Evolutionary conservation across 2,113 vertebrate genomes (phyloP), one percentile per base, ranked within the genome.

Genomic region (Rhinichthys klamathensis): DNA sequence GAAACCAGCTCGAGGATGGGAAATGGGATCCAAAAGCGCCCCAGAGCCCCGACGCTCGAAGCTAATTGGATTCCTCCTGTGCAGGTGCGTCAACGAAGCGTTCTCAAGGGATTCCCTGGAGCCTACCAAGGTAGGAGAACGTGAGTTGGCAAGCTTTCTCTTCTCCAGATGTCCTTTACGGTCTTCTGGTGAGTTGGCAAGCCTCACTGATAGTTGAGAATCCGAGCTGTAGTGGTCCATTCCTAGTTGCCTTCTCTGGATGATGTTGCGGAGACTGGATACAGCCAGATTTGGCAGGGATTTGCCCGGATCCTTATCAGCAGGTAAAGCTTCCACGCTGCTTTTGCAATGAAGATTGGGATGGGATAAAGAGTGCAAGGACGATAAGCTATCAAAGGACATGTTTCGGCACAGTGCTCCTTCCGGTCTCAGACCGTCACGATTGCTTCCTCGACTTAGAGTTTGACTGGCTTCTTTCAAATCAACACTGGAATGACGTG

Each of bases 171-270:
- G 84, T 32, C 91, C 90, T 90, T 90, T 95, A 82, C 85, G 88
- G 11, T 94, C 92, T 88, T 95, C 93, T 75, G 90, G 51, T n/a
- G 73, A 85, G 49, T 83, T 88, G 3, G 88, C 90, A 30, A 84
- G 83, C 83, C 88, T 87, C 15, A 83, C 44, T 1, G 93, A 89
- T 49, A 97, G 93, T 89, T 97, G 97, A 15, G 96, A 96, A 90
- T 97, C 95, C 0, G 96, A 98, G 88, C 95, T 95, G 84, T 97
- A 97, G 90, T 96, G 95, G 89, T 95, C 96, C n/a, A 94, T 84
- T 6, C 96, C 96, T 0, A 96, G 89, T 38, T 94, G 95, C 89
- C 93, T 93, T 80, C 94, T 96, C 77, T 96, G 95, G 80, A 97
- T 94, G 56, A 98, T 95, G 79, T 67, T 96, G 16, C 89, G 91